These are phyloP conservation scores for Chironex yamaguchii DNA, from an alignment of 30 jellyfish, hydroid and myxozoan species.

Conservation along the genomic window DNA sequence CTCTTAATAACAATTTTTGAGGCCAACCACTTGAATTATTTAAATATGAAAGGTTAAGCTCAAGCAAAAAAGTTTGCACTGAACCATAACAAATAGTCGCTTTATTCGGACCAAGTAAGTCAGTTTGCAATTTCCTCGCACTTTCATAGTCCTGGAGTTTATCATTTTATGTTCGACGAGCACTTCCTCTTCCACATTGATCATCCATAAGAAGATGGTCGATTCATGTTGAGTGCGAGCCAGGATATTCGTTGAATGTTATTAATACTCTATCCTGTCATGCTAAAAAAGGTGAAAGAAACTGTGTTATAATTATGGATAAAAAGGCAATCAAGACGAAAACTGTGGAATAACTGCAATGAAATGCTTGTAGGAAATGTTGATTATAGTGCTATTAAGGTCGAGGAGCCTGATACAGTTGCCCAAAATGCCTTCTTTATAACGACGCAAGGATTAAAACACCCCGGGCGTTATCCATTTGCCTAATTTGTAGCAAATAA, in stretches of 20 bases:
- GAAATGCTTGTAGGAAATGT: constrained; percentile 36
- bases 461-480: constrained; percentile 38
- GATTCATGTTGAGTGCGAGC: constrained; percentile 42
- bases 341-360: constrained; percentile 23
- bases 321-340: constrained; percentile 33
- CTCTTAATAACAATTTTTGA: too few relatives aligned
- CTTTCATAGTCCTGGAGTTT: constrained; percentile 37
- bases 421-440: constrained; percentile 39
- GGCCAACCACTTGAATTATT: background rate
- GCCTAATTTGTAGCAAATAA: constrained; percentile 45
- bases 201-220: constrained; percentile 46
- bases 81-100: background rate
- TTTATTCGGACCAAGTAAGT: background rate
- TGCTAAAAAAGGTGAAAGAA: background rate
- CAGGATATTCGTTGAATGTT: too few relatives aligned
- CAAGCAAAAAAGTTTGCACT: background rate
- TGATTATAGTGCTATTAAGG: constrained; percentile 37
- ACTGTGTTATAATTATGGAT: constrained; percentile 29
- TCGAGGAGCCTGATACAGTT: constrained; percentile 18
- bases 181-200: constrained; percentile 53
- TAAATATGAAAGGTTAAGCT: too few relatives aligned
- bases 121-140: constrained; percentile 25
- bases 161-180: constrained; percentile 24
- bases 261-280: background rate
- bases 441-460: constrained; percentile 32